These are phyloP conservation scores for Dysmachus trigonus DNA, from an alignment of 2,888 invertebrate species.

Conservation along the genomic window DNA sequence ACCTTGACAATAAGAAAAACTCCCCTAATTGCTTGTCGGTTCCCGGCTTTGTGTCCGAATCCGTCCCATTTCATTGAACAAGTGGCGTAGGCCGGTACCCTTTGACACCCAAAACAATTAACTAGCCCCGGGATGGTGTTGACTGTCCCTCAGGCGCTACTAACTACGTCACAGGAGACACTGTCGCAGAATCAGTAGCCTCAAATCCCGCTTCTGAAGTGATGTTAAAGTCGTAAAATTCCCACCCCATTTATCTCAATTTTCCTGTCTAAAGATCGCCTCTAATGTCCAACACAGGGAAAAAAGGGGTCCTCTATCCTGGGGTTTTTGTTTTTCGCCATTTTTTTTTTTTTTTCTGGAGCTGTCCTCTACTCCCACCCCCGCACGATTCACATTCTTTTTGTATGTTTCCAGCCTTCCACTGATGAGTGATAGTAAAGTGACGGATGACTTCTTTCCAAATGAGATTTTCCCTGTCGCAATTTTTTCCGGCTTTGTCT, in stretches of 20 bases:
- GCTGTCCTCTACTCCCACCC: neutral
- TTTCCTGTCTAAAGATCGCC: conserved; percentile 3
- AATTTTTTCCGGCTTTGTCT: conserved; percentile 12
- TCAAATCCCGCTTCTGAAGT: neutral
- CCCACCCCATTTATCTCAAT: conserved; percentile 24
- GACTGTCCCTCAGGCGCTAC: neutral
- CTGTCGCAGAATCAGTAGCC: neutral
- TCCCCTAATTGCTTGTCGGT: conserved; percentile 11
- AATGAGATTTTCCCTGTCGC: conserved; percentile 21
- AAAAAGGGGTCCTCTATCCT: neutral
- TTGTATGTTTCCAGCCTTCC: neutral
- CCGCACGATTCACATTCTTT: neutral
- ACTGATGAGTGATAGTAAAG: conserved; percentile 32
- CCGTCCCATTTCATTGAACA: conserved; percentile 15
- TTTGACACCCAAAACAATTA: conserved; percentile 27
- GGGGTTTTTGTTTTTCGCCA: neutral
- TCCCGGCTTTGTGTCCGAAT: neutral
- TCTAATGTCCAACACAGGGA: neutral
- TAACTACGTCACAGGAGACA: neutral
- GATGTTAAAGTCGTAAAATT: conserved; percentile 25
- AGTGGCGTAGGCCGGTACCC: neutral
- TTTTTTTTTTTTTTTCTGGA: neutral
- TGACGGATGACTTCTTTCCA: conserved; percentile 37
- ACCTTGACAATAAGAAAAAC: neutral
- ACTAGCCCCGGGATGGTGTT: neutral